Percentiles rank a stretch among this genome's conserved stretches.
These are phyloP conservation scores for Synanthedon myopaeformis DNA, from an alignment of 2,888 invertebrate species.

Conservation along the genomic window DNA sequence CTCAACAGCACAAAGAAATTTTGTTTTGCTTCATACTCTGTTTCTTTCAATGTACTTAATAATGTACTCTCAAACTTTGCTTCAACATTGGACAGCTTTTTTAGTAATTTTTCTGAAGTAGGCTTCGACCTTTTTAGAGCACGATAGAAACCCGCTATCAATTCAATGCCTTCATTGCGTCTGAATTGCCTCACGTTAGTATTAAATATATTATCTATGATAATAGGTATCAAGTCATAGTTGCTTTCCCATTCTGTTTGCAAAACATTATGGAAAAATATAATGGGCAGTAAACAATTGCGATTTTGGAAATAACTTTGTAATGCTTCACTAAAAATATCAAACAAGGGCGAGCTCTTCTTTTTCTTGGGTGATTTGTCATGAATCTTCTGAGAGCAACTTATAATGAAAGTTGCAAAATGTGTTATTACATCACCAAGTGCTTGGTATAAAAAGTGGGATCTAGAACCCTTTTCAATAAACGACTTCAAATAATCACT, in stretches of 20 bases:
- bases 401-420: slow-evolving; percentile 74
- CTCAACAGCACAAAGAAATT: slow-evolving; percentile 69
- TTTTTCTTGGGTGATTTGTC: slow-evolving; percentile 24
- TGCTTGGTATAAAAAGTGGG: slow-evolving; percentile 74
- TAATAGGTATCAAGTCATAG: slow-evolving; percentile 67
- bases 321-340: slow-evolving; percentile 66
- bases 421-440: slow-evolving; percentile 74
- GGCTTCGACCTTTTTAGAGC: slow-evolving; percentile 65
- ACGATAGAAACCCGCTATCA: slow-evolving; percentile 74
- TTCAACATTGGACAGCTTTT: slow-evolving; percentile 53
- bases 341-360: slow-evolving; percentile 41
- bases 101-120: slow-evolving; percentile 27
- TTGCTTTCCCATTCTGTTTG: slow-evolving; percentile 76
- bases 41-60: slow-evolving; percentile 38
- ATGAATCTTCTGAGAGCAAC: slow-evolving; percentile 69
- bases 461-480: slow-evolving; percentile 74
- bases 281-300: slow-evolving; percentile 73
- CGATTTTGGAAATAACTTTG: slow-evolving; percentile 73
- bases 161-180: slow-evolving; percentile 75
- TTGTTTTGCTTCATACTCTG: slow-evolving; percentile 60
- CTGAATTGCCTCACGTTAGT: slow-evolving; percentile 73
- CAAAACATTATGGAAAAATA: slow-evolving; percentile 74
- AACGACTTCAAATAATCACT: slow-evolving; percentile 67
- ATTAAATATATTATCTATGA: slow-evolving; percentile 73
- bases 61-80: slow-evolving; percentile 49